Base-by-base conservation (phyloP, 2,113 vertebrate genomes). In the Hippolais icterina region DNA sequence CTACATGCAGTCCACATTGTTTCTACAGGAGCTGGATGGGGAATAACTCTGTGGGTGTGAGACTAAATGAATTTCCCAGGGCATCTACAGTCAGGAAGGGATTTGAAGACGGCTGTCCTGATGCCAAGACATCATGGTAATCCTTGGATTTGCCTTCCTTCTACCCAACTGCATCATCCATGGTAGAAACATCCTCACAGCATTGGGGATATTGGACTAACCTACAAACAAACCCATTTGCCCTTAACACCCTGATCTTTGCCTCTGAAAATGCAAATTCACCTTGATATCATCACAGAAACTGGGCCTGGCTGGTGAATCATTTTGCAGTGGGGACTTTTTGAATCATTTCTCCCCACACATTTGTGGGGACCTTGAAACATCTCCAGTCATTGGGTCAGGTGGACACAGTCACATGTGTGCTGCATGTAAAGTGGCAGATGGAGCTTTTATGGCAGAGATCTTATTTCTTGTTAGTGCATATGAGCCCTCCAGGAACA, bases 361-460 rank as follows among this genome's bases (percentile, higher is more conserved):
- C 6, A 33, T 14, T 35, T 1, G 3, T 19, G 56, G 22, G 3
- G 10, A 24, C 5, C 52, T 71, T 33, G 50, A 41, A 81, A 13
- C 11, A 35, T 15, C 46, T 81, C 25, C 41, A 66, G 25, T 17
- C 28, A 2, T 12, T 37, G 41, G 15, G 44, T 87, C 22, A 68
- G 57, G 35, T 20, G 59, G 39, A 53, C 33, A 49, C 25, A 82
- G 24, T 6, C 25, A 23, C 0, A 0, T 4, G 16, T 46, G 5
- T 5, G 0, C 23, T 64, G 11, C 22, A 31, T 5, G 17, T 41
- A 16, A 57, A 15, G 4, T 22, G 25, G 7, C 37, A 87, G 47
- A 54, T 23, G 35, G 19, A 81, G 21, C 19, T 46, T 46, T 6
- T 6, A 6, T 8, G 47, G 7, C 27, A 66, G 39, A 74, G 12